Percentiles rank a stretch among this genome's conserved stretches.
Conservation (phyloP, 2,113 vertebrate genomes). For the Ranitomeya imitator region DNA sequence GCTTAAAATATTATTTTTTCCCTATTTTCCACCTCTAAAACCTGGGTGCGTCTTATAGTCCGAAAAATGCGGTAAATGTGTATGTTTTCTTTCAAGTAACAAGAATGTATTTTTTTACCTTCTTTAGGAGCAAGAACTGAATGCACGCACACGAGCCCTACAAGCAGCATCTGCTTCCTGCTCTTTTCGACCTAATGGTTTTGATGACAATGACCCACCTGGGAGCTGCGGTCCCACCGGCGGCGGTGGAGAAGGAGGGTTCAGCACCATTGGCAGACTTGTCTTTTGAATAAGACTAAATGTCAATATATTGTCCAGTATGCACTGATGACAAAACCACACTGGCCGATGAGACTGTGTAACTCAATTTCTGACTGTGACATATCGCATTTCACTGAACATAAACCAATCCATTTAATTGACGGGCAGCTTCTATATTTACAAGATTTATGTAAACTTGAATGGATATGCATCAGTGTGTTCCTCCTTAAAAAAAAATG, state of each 20-base stretch:
- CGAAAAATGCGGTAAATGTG: too few relatives aligned
- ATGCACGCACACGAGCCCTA: conserved; percentile 88
- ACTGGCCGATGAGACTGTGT: conserved; percentile 66
- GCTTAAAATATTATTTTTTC: too few relatives aligned
- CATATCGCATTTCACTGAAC: conserved; percentile 65
- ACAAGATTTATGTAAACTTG: conserved; percentile 7
- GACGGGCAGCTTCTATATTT: conserved; percentile 47
- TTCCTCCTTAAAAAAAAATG: conserved; percentile 28
- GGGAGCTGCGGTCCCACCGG: conserved; percentile 95
- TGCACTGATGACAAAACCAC: conserved; percentile 70
- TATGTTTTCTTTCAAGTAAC: background rate
- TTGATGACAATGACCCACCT: conserved; percentile 95
- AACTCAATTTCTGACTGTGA: conserved; percentile 65
- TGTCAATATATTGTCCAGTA: conserved; percentile 59
- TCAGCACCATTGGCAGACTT: conserved; percentile 83
- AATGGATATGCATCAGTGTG: conserved; percentile 5
- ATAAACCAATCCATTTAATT: conserved; percentile 62
- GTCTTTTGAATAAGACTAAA: conserved; percentile 77
- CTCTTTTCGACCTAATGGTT: conserved; percentile 93
- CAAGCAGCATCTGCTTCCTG: conserved; percentile 91
- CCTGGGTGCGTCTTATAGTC: too few relatives aligned
- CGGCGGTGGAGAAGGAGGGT: conserved; percentile 83
- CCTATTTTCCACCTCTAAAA: too few relatives aligned
- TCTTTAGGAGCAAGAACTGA: conserved; percentile 92
- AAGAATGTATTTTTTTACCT: conserved; percentile 41